Evolutionary conservation across 1,140 invertebrate genomes (phyloP).

Genomic region (Caenorhabditis brenneri): DNA sequence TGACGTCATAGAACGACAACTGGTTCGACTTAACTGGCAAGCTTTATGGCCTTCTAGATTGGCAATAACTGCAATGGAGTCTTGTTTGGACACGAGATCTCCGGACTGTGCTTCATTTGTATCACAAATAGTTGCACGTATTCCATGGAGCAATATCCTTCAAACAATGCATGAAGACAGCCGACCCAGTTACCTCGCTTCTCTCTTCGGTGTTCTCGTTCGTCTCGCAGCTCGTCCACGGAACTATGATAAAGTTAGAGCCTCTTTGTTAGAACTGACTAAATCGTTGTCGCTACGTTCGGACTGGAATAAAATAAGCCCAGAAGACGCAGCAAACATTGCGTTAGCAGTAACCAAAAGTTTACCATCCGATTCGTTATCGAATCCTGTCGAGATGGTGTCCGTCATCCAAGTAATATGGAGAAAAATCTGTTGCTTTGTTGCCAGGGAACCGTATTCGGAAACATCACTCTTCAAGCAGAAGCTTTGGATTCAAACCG

Average conservation of each 20-base stretch:
- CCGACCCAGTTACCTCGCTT: background rate
- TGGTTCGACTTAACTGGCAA: slow-evolving; percentile 37
- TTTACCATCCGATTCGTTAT: slow-evolving; percentile 32
- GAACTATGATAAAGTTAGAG: slow-evolving; percentile 44
- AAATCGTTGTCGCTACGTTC: slow-evolving; percentile 29
- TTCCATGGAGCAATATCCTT: slow-evolving; percentile 38
- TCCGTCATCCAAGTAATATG: slow-evolving; percentile 50
- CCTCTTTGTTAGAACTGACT: slow-evolving; percentile 45
- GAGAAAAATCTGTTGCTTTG: slow-evolving; percentile 51
- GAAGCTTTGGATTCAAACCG: slow-evolving; percentile 32
- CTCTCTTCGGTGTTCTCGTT: background rate
- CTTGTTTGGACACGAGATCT: slow-evolving; percentile 10
- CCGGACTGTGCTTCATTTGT: slow-evolving; percentile 44
- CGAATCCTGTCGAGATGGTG: slow-evolving; percentile 34
- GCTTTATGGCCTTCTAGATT: slow-evolving; percentile 33
- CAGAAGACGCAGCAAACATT: slow-evolving; percentile 28
- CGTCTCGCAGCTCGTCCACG: background rate
- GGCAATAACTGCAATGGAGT: slow-evolving; percentile 47
- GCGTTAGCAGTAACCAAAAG: slow-evolving; percentile 23
- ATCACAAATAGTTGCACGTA: slow-evolving; percentile 44
- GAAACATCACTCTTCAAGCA: slow-evolving; percentile 42
- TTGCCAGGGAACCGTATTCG: background rate
- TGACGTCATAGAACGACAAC: slow-evolving; percentile 25
- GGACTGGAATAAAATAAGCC: slow-evolving; percentile 43
- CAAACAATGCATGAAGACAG: slow-evolving; percentile 25